Base-by-base conservation (phyloP, 2,113 vertebrate species). In the Daubentonia madagascariensis region DNA sequence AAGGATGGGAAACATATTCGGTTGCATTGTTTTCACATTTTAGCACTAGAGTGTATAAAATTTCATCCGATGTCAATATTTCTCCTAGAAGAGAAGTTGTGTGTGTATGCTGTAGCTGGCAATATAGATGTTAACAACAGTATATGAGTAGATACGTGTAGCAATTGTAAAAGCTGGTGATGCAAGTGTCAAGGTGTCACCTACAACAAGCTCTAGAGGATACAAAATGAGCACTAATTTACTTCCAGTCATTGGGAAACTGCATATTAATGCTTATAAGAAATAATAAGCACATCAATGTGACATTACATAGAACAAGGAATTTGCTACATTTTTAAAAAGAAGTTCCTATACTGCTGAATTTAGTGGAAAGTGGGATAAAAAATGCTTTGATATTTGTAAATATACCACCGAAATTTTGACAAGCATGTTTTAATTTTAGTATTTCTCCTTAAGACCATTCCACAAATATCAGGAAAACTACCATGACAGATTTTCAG, bases 121-220 rank as follows among this genome's bases (percentile, higher is more conserved):
- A n/a, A 32, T 5, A 3, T 20, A 43, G 23, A 30, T 37, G 0
- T 4, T 83, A 50, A 37, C 35, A 14, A 9, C 37, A n/a, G 17
- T 3, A 1, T 23, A 1, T 23, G 0, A 25, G 22, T 5, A 90
- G 1, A 3, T 23, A 1, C 17, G 2, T 16, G 30, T 4, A 85
- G 0, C 45, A 67, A 45, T 8, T n/a, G 22, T 35, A 14, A 43
- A 57, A 63, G 18, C 6, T 57, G n/a, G 13, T 11, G 13, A 65
- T 35, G 5, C 23, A 6, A 59, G 20, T 23, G 16, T 45, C 70
- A 40, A 45, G 14, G 3, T 22, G 8, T 37, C 73, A 76, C 5
- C 61, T 0, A 18, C 16, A 59, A 22, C 32, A 89, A 54, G 6
- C 8, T 88, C 43, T 12, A 57, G 6, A 45, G 28, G 4, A 30